phyloP scores from a whole-genome alignment of 2,113 vertebrate genomes.

The Rana temporaria region DNA sequence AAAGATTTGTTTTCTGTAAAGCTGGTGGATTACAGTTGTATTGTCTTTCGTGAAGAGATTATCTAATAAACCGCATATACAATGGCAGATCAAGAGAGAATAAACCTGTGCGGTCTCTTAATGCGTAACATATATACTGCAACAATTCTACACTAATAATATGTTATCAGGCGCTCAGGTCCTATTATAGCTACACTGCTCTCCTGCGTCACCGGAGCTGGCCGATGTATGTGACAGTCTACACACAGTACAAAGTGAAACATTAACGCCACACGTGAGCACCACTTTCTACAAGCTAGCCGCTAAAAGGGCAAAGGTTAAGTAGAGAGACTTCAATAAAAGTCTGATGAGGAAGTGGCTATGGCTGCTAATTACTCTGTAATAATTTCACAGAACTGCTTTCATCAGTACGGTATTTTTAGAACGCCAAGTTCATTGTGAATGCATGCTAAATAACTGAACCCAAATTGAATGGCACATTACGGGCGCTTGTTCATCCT shows the following conservation, averaged over 20 bases:
- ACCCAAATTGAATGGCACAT: too few relatives aligned
- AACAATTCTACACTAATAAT: too few relatives aligned
- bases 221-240: too few relatives aligned
- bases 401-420: background rate
- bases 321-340: background rate
- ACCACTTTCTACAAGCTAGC: background rate
- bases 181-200: too few relatives aligned
- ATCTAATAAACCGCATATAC: background rate
- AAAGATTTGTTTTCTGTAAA: background rate
- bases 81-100: constrained; percentile 1
- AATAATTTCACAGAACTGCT: background rate
- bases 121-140: too few relatives aligned
- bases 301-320: constrained; percentile 33
- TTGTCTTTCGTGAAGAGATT: background rate
- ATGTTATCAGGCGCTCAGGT: too few relatives aligned
- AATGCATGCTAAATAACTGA: too few relatives aligned
- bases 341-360: background rate
- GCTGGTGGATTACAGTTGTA: background rate
- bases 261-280: constrained; percentile 12
- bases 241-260: background rate
- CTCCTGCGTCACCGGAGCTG: too few relatives aligned
- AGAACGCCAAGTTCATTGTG: too few relatives aligned
- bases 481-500: too few relatives aligned
- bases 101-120: background rate
- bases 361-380: background rate